Evolutionary conservation across 2,113 vertebrate species (phyloP).

Genomic region (Chaenogobius annularis): DNA sequence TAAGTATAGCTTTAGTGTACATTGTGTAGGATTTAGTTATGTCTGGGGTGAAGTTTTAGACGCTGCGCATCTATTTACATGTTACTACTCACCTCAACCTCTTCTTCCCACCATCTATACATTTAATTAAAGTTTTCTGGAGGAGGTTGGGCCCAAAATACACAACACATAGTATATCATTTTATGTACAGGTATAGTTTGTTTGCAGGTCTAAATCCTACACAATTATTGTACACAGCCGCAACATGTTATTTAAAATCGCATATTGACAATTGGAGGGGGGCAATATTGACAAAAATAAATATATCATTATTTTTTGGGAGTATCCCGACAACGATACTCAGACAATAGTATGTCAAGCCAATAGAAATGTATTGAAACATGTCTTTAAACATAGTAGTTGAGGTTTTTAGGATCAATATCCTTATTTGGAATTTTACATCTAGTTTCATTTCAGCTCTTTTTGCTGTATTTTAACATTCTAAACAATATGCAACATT

Average conservation of each 20-base stretch:
- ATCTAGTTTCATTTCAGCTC: no score
- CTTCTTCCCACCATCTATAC: background rate
- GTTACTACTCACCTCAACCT: conserved; percentile 1
- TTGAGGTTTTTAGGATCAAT: no score
- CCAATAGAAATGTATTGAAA: no score
- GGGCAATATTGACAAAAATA: no score
- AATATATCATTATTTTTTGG: no score
- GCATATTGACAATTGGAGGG: background rate
- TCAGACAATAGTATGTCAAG: no score
- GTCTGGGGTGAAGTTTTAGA: background rate
- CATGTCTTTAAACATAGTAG: no score
- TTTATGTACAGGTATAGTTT: background rate
- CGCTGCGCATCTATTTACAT: background rate
- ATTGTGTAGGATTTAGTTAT: conserved; percentile 6
- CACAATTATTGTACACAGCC: background rate
- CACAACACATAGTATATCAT: background rate
- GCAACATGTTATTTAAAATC: background rate
- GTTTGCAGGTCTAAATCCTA: background rate
- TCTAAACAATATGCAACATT: no score
- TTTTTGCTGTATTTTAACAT: no score
- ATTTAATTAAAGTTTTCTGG: no score
- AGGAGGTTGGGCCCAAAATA: background rate
- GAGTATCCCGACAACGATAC: no score
- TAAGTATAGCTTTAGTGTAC: background rate
- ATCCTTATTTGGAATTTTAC: no score